These are phyloP conservation scores for Seriola rivoliana DNA, from an alignment of 2,113 vertebrate genomes.

Conservation along the genomic window DNA sequence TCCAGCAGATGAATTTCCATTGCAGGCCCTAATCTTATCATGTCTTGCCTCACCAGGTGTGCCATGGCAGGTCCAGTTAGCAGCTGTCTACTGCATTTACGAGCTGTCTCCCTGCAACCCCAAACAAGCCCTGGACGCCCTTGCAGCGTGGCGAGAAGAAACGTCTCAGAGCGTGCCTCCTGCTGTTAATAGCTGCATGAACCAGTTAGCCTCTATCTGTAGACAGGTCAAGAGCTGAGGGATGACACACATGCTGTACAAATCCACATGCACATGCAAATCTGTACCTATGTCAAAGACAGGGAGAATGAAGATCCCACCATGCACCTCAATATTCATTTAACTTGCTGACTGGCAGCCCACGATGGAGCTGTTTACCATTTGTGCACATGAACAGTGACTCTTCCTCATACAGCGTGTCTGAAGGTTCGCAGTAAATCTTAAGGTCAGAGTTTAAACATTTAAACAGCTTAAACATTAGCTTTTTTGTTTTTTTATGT, in stretches of 20 bases:
- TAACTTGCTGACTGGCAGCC: background rate
- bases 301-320: background rate
- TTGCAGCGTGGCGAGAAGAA: constrained; percentile 87
- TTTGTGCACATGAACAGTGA: background rate
- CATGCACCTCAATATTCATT: constrained; percentile 11
- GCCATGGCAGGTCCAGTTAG: constrained; percentile 93
- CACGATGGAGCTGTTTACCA: background rate
- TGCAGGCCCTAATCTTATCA: background rate
- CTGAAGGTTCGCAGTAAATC: background rate
- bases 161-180: constrained; percentile 80
- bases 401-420: background rate
- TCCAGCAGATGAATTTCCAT: background rate
- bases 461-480: background rate
- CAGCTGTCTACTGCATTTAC: constrained; percentile 91
- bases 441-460: background rate
- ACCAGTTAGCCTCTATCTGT: constrained; percentile 87
- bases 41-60: constrained; percentile 83
- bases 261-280: background rate
- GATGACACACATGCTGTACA: background rate
- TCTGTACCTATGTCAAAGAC: constrained; percentile 24
- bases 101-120: constrained; percentile 92
- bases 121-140: constrained; percentile 84
- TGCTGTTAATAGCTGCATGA: constrained; percentile 86
- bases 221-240: constrained; percentile 72
- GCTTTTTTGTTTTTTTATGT: constrained; percentile 21